Evolutionary conservation across 2,113 vertebrate genomes (phyloP).

Genomic region (Myxocyprinus asiaticus): DNA sequence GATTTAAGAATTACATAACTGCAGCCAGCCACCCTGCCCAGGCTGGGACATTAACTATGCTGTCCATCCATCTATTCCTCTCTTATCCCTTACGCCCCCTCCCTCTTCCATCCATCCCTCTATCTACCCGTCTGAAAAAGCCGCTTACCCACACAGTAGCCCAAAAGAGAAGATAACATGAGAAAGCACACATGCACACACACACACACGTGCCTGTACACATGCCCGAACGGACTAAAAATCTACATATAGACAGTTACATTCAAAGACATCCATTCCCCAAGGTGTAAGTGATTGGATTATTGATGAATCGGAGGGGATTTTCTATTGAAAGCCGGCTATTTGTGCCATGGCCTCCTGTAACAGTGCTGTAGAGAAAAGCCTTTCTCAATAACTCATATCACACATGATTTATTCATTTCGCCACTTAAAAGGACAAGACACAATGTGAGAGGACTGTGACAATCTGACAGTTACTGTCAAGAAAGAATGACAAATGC

Average conservation of each 20-base stretch:
- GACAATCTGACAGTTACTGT: constrained; percentile 25
- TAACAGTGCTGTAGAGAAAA: neutral
- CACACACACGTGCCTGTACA: neutral
- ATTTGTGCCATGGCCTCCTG: neutral
- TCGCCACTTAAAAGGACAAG: neutral
- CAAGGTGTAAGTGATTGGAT: constrained; percentile 3
- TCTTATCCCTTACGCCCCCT: constrained; percentile 27
- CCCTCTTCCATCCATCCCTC: constrained; percentile 3
- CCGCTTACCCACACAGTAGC: constrained; percentile 13
- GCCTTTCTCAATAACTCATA: neutral
- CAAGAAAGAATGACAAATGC: neutral
- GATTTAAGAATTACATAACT: constrained; percentile 37
- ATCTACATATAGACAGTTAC: neutral
- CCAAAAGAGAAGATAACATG: constrained; percentile 22
- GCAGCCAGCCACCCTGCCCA: neutral
- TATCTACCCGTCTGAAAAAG: constrained; percentile 20
- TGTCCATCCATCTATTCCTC: constrained; percentile 4
- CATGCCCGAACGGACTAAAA: neutral
- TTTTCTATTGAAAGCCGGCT: constrained; percentile 1
- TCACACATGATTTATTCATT: constrained; percentile 41
- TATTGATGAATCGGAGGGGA: constrained; percentile 36
- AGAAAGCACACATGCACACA: neutral
- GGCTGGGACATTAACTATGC: constrained; percentile 21
- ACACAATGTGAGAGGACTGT: constrained; percentile 1
- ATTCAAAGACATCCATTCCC: constrained; percentile 6